Base-by-base conservation (phyloP, 2,888 invertebrate genomes). In the Drosophila picticornis region DNA sequence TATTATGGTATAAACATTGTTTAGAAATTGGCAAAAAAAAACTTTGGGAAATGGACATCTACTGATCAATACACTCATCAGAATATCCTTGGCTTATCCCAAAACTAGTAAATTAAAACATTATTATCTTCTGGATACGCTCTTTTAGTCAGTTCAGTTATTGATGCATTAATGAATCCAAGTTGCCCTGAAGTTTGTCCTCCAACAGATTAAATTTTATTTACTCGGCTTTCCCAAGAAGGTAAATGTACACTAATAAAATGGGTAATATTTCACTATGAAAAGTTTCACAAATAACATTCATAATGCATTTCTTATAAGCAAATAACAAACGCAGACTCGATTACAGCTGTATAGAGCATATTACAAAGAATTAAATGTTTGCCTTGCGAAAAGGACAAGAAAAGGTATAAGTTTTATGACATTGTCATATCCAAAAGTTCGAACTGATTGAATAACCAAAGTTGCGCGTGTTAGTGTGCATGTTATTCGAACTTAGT, bases 401-500 rank as follows among this genome's bases (percentile, higher is more conserved):
- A 29, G 29, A 29, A 29, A 29, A 31, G 1, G 31, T 31, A 5
- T 51, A 34, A 11, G 29, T 27, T 50, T 31, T n/a, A 16, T 27
- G 16, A 25, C 13, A n/a, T 25, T 64, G 9, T 11, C n/a, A 19
- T 50, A 34, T 22, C 16, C 34, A 13, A 52, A 19, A 52, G 25
- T 25, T 46, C 10, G 48, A 73, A 48, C 72, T 72, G 72, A 22
- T 9, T 36, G 61, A 72, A 73, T 34, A 66, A 4, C 2, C 16
- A 46, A n/a, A 16, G 25, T 16, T 11, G 3, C 25, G 25, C 4
- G n/a, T 43, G 5, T 9, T n/a, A 38, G 7, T 34, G 11, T 22
- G 6, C 5, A 31, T n/a, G 9, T 13, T 13, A 34, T 34, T 13
- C 13, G 13, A 34, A 34, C 34, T 34, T 34, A 13, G 4, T 32